These are phyloP conservation scores for Ovis canadensis DNA, from an alignment of 2,113 vertebrate species.

Conservation along the genomic window DNA sequence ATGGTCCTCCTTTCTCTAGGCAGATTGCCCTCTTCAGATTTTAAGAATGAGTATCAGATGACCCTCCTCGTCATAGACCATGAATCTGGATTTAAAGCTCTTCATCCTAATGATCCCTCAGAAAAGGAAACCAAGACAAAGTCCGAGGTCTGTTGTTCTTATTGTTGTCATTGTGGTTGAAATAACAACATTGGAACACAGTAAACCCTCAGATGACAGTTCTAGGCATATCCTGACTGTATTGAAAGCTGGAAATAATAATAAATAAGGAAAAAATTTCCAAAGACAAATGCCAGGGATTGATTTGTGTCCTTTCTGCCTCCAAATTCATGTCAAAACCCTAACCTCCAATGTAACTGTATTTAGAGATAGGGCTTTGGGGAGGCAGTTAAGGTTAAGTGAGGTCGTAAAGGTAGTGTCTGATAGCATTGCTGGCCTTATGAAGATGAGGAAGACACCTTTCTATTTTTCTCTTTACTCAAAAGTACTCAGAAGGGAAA, in stretches of 20 bases:
- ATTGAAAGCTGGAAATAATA: background rate
- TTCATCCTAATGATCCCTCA: background rate
- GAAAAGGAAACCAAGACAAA: slow-evolving; percentile 1
- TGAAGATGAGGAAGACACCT: background rate
- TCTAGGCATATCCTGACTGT: background rate
- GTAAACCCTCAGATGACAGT: background rate
- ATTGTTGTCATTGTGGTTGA: background rate
- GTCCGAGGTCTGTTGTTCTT: background rate
- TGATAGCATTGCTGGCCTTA: background rate
- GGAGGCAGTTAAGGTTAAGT: background rate
- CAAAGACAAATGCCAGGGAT: background rate
- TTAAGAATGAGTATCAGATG: slow-evolving; percentile 34
- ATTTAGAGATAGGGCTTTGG: background rate
- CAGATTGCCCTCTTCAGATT: slow-evolving; percentile 11
- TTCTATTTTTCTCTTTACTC: background rate
- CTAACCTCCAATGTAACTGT: background rate
- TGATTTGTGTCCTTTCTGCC: background rate
- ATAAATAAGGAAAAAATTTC: background rate
- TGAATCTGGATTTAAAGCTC: slow-evolving; percentile 25
- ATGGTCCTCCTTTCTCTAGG: background rate
- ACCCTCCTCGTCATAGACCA: slow-evolving; percentile 2
- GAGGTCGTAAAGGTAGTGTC: background rate
- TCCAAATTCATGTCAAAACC: background rate
- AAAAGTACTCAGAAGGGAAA: background rate
- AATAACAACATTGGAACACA: background rate